Evolutionary conservation across 2,113 vertebrate genomes (phyloP).

Genomic region (Brachypodius melanocephalos): DNA sequence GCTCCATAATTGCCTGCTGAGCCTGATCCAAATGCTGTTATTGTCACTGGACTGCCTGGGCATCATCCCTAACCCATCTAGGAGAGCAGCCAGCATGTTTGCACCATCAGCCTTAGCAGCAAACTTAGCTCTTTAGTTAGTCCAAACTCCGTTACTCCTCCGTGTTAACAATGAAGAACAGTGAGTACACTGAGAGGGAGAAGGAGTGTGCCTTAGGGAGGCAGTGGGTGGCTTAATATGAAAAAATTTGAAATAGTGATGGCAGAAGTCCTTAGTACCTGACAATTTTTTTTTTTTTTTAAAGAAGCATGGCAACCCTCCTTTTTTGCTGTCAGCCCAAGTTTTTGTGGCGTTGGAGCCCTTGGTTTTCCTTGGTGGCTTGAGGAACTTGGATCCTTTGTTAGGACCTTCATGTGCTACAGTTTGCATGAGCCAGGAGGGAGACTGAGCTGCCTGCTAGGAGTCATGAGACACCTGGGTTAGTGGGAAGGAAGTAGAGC

Average conservation of each 20-base stretch:
- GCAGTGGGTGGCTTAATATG: neutral
- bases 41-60: neutral
- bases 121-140: neutral
- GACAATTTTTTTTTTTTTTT: neutral
- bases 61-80: neutral
- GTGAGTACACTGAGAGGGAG: neutral
- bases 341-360: neutral
- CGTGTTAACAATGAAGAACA: neutral
- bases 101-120: neutral
- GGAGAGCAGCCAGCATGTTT: neutral
- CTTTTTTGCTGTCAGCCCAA: neutral
- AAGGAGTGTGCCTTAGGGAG: fast-evolving
- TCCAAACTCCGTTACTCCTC: neutral
- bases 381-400: neutral
- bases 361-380: neutral
- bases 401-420: neutral
- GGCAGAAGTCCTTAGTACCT: neutral
- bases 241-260: neutral
- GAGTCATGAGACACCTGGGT: neutral
- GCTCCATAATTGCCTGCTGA: neutral
- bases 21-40: neutral
- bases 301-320: neutral
- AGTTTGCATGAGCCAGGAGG: neutral
- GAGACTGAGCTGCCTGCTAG: neutral
- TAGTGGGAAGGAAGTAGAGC: neutral